Percentiles rank a stretch among this genome's conserved stretches.
Evolutionary conservation across 2,797 vertebrate genomes (phyloP).

Genomic region (Liparis tanakae): DNA sequence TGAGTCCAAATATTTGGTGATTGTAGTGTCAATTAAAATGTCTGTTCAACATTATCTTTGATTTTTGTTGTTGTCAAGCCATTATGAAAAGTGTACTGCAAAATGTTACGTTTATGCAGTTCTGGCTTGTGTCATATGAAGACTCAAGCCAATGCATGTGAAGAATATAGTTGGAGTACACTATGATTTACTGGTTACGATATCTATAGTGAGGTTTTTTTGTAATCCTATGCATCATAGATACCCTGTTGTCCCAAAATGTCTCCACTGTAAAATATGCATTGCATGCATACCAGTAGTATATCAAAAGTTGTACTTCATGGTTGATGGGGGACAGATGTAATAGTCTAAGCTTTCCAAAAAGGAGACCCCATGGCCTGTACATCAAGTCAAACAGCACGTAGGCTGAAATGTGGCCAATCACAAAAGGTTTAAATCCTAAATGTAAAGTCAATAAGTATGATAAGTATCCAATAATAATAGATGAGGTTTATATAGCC

Average conservation of each 20-base stretch:
- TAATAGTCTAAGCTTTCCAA: background rate
- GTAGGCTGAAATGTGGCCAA: background rate
- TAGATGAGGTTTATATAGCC: background rate
- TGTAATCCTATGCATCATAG: background rate
- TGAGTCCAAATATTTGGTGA: constrained; percentile 2
- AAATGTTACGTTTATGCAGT: background rate
- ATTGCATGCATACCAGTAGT: background rate
- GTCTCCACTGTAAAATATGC: background rate
- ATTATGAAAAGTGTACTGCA: constrained; percentile 7
- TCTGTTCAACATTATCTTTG: background rate
- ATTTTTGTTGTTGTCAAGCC: constrained; percentile 4
- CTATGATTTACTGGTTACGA: background rate
- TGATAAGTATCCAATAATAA: background rate
- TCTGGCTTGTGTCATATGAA: background rate
- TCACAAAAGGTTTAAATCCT: background rate
- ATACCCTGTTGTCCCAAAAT: background rate
- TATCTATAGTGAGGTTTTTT: background rate
- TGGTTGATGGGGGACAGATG: constrained; percentile 2
- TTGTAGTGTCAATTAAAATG: background rate
- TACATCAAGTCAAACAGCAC: background rate
- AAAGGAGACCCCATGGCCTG: background rate
- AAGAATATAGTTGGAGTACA: background rate
- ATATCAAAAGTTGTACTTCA: background rate
- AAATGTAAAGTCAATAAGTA: background rate
- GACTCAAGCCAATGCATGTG: background rate